Conservation (phyloP, 2,888 invertebrate genomes). For the Stenchaetothrips biformis region DNA sequence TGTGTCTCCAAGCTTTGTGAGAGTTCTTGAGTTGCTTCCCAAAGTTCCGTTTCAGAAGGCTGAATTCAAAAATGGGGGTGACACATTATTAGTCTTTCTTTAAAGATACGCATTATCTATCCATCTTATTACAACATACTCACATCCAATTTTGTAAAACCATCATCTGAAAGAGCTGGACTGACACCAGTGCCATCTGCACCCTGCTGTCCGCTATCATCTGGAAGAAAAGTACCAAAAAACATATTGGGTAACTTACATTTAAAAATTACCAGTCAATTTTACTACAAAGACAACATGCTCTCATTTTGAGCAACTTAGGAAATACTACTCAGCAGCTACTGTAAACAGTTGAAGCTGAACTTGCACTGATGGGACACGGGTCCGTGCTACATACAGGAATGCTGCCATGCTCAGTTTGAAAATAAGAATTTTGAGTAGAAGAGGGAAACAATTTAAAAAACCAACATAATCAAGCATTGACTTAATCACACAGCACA, state of each 20-base stretch:
- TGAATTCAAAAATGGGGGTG: not conserved
- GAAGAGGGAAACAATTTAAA: too few species aligned
- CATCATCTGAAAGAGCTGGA: slow-evolving; percentile 20
- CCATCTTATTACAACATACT: not conserved
- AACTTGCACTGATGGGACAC: too few species aligned
- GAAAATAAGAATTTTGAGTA: too few species aligned
- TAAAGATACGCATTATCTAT: too few species aligned
- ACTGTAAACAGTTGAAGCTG: too few species aligned
- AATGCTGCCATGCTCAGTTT: too few species aligned
- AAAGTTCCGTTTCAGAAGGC: not conserved
- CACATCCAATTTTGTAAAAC: slow-evolving; percentile 3
- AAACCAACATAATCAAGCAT: too few species aligned
- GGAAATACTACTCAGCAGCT: too few species aligned
- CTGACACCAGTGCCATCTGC: not conserved
- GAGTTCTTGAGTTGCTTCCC: slow-evolving; percentile 11
- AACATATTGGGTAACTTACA: not conserved
- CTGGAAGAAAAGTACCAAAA: not conserved
- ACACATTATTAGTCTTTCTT: too few species aligned
- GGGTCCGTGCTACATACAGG: too few species aligned
- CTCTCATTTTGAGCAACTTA: not conserved
- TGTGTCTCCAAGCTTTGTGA: not conserved
- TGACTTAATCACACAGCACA: too few species aligned
- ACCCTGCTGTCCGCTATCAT: not conserved
- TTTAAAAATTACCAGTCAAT: not conserved
- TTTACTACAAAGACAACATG: not conserved